Percentiles rank a stretch among this genome's conserved stretches.
Evolutionary conservation across 2,888 invertebrate genomes (phyloP).

Genomic region (Drosophila tanythrix): DNA sequence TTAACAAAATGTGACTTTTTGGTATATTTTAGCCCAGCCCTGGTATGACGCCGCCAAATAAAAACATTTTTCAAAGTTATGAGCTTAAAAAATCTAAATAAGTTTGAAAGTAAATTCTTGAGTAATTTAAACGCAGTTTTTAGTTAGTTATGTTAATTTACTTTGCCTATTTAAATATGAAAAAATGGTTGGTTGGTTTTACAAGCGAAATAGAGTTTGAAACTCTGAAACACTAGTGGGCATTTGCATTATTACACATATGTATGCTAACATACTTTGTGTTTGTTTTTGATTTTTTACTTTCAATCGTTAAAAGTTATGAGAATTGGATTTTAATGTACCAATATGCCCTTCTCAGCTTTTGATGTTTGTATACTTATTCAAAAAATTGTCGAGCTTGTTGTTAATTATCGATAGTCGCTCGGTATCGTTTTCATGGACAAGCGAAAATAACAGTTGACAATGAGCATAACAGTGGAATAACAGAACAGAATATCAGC

Average conservation of each 20-base stretch:
- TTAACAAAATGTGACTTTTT: not conserved
- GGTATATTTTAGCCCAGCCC: not conserved
- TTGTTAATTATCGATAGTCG: constrained; percentile 4
- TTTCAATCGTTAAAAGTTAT: not conserved
- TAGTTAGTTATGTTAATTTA: not conserved
- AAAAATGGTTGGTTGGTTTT: not conserved
- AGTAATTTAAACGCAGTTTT: not conserved
- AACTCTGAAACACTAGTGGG: not conserved
- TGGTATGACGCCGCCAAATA: not conserved
- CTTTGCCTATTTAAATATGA: not conserved
- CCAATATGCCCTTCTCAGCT: not conserved
- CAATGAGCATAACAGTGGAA: constrained; percentile 16
- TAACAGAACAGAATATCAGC: constrained; percentile 24
- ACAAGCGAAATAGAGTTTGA: not conserved
- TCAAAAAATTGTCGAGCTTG: not conserved
- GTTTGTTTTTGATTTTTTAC: not conserved
- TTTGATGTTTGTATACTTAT: not conserved
- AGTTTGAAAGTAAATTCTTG: not conserved
- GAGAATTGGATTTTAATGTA: not conserved
- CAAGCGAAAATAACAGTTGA: constrained; percentile 14
- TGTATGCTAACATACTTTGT: not conserved
- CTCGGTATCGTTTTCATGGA: not conserved
- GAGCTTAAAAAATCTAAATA: not conserved
- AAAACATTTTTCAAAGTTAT: not conserved
- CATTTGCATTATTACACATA: not conserved